Percentiles rank a stretch among this genome's conserved stretches.
phyloP scores from a whole-genome alignment of 2,888 invertebrate species.

The Zele albiditarsus region DNA sequence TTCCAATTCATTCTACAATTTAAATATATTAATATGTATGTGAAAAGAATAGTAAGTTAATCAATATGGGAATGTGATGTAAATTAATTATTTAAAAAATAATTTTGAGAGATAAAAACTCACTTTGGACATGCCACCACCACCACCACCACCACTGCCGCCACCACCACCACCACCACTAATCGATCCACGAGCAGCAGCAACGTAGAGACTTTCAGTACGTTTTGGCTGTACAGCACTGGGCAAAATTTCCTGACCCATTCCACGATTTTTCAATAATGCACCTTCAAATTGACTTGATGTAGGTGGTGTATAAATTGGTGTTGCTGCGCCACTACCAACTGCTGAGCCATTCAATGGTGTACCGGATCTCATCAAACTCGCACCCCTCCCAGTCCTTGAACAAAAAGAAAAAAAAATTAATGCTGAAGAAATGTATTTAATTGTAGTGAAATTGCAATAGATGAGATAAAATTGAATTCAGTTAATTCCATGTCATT shows the following conservation, averaged over 20 bases:
- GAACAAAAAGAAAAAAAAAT: neutral
- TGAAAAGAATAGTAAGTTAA: neutral
- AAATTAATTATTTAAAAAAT: neutral
- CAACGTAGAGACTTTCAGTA: constrained; percentile 90
- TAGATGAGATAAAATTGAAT: no score
- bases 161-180: constrained; percentile 62
- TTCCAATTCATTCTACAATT: neutral
- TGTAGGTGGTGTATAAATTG: constrained; percentile 74
- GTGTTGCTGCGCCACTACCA: constrained; percentile 76
- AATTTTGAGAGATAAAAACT: constrained; percentile 49
- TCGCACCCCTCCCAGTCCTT: constrained; percentile 76
- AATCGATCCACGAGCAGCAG: constrained; percentile 73
- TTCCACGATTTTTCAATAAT: constrained; percentile 83
- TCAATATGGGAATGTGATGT: neutral
- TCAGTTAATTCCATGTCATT: no score
- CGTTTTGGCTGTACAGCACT: constrained; percentile 91
- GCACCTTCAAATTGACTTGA: constrained; percentile 85
- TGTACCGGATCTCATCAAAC: constrained; percentile 68
- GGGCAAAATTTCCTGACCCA: constrained; percentile 92
- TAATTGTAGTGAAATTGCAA: neutral
- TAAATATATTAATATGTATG: neutral
- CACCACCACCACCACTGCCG: constrained; percentile 47
- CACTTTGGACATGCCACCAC: constrained; percentile 59
- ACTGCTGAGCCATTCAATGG: constrained; percentile 69
- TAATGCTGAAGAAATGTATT: neutral